Conservation (phyloP, 2,888 invertebrate genomes). For the Drosophila monieri region DNA sequence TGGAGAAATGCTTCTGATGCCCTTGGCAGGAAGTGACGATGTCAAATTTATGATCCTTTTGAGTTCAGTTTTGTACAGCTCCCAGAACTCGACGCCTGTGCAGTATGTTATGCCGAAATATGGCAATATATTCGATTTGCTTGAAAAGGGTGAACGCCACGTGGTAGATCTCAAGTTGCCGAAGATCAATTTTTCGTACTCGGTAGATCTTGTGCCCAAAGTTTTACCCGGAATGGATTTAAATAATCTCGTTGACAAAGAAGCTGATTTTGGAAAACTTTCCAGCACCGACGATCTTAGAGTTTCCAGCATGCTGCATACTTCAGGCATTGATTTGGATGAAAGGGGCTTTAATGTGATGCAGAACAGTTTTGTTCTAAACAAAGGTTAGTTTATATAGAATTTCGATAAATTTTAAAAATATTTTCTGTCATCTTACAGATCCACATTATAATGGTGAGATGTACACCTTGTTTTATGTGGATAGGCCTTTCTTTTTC, state of each 20-base stretch:
- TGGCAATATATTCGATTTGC: not conserved
- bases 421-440: not conserved
- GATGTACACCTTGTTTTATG: not conserved
- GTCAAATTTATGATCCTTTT: slow-evolving; percentile 8
- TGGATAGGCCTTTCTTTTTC: slow-evolving; percentile 13
- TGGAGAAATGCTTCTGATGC: slow-evolving; percentile 1
- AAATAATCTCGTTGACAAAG: not conserved
- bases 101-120: not conserved
- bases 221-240: not conserved
- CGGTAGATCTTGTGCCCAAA: not conserved
- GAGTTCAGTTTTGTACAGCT: not conserved
- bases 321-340: slow-evolving; percentile 1
- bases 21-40: not conserved
- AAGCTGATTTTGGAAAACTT: not conserved
- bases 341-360: slow-evolving; percentile 4
- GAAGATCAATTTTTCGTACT: not conserved
- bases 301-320: slow-evolving; percentile 1
- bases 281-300: not conserved
- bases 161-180: slow-evolving; percentile 3
- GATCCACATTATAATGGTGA: too few relatives aligned
- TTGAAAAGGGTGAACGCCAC: not conserved
- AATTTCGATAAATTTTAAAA: not conserved
- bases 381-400: not conserved
- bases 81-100: not conserved
- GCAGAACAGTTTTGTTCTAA: not conserved